Evolutionary conservation across 2,888 invertebrate species (phyloP), one percentile per base, ranked within the genome.

Genomic region (Dimorphilus gyrociliatus): DNA sequence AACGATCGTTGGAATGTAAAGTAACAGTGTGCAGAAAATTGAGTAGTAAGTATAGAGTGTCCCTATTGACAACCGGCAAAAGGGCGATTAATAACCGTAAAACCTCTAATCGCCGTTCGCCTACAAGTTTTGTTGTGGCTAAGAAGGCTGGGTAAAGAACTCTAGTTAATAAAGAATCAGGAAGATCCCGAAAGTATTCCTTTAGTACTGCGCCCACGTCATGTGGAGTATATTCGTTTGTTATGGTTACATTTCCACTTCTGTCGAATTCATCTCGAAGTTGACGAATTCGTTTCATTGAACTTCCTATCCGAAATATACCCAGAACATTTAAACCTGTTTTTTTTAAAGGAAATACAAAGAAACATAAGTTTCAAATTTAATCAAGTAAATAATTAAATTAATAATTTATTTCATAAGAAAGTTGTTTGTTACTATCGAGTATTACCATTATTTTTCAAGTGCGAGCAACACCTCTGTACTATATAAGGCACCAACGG

Each of bases 171-270:
- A 90, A 68, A 6, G 88, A 82, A 55, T 90, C 88, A 0, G 88
- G 88, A 23, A 90, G 66, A 58, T 90, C 88, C 29, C 90, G 68
- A 44, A 90, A 75, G 67, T 78, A 90, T 64, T 88, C 88, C 60
- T 90, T 90, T 19, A 90, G 71, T 23, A 90, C 69, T 0, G 84
- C 81, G 6, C 85, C 88, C 33, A 88, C 81, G 57, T 90, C 88
- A 62, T 90, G 86, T 1, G 86, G 84, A 63, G 81, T 81, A 47
- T 78, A 78, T 26, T 80, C 78, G 7, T 76, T 71, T 41, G 76
- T 77, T 46, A 86, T 67, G 27, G 44, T 42, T 4, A 58, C 52
- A 14, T 53, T 50, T 26, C 46, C 49, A 7, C 80, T 81, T 38
- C 74, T 73, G 65, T 88, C 84, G 65, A 88, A 84, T 39, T 82